Evolutionary conservation across 2,797 vertebrate genomes (phyloP).

Genomic region (Notolabrus celidotus): DNA sequence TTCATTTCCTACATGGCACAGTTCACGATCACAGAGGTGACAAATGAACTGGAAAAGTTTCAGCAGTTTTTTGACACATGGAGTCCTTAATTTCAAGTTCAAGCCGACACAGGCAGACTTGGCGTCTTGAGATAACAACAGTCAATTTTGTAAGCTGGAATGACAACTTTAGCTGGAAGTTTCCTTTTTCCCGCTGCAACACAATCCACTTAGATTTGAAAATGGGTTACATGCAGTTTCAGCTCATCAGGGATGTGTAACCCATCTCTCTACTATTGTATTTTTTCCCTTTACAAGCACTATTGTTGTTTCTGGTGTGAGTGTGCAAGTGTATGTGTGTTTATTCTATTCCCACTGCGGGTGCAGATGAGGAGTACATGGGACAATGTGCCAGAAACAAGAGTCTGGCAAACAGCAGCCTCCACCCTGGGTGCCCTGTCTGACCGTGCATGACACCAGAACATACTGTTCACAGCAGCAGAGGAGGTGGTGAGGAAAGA

Average conservation of each 20-base stretch:
- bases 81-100: neutral
- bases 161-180: neutral
- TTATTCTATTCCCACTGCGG: constrained; percentile 28
- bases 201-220: constrained; percentile 22
- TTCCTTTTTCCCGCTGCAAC: constrained; percentile 1
- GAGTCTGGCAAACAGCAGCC: constrained; percentile 37
- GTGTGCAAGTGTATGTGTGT: constrained; percentile 32
- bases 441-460: constrained; percentile 38
- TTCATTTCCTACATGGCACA: neutral
- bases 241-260: constrained; percentile 48
- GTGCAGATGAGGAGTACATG: constrained; percentile 42
- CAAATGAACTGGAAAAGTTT: neutral
- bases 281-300: constrained; percentile 45
- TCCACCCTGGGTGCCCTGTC: constrained; percentile 35
- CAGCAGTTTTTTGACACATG: neutral
- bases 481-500: constrained; percentile 9
- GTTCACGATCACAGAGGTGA: neutral
- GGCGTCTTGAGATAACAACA: neutral
- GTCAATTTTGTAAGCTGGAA: neutral
- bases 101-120: neutral
- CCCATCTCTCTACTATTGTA: constrained; percentile 14
- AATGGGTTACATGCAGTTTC: constrained; percentile 29
- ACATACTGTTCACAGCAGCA: constrained; percentile 22
- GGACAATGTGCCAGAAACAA: constrained; percentile 55
- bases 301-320: constrained; percentile 25